phyloP scores from a whole-genome alignment of 2,113 vertebrate species.

The Halichoeres trimaculatus region DNA sequence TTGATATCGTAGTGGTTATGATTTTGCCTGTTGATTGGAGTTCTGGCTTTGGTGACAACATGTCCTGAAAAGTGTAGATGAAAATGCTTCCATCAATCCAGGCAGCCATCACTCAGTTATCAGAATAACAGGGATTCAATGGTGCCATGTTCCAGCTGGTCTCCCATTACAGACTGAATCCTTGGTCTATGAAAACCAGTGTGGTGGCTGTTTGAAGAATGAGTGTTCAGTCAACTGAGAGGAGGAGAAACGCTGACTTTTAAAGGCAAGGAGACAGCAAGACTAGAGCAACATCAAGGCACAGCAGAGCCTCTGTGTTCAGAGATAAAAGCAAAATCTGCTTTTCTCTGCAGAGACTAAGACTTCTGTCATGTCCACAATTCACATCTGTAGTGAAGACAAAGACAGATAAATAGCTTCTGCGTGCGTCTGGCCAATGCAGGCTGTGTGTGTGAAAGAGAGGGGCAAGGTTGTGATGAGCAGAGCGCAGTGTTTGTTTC shows the following conservation, averaged over 20 bases:
- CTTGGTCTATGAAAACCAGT: not conserved
- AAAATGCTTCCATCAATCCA: not conserved
- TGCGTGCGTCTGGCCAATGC: not conserved
- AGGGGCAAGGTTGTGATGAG: slow-evolving; percentile 39
- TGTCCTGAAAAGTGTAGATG: not conserved
- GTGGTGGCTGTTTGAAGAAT: not conserved
- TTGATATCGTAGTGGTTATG: too few relatives aligned
- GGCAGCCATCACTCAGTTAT: not conserved
- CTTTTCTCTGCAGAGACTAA: slow-evolving; percentile 24
- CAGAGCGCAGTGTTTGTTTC: slow-evolving; percentile 29
- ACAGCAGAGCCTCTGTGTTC: slow-evolving; percentile 28
- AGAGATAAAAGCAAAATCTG: slow-evolving; percentile 27
- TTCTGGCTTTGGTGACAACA: too few relatives aligned
- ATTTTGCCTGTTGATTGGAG: too few relatives aligned
- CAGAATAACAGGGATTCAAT: not conserved
- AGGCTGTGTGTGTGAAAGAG: not conserved
- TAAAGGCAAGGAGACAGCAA: slow-evolving; percentile 16
- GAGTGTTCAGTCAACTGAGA: slow-evolving; percentile 9
- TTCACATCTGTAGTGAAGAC: slow-evolving; percentile 16
- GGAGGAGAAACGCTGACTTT: slow-evolving; percentile 8
- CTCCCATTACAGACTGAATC: not conserved
- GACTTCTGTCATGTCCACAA: not conserved
- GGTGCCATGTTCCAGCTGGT: not conserved
- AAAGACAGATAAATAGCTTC: slow-evolving; percentile 11
- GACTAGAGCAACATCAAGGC: slow-evolving; percentile 8